These are phyloP conservation scores for Eurosta solidaginis DNA, from an alignment of 1,140 invertebrate genomes.

Conservation along the genomic window DNA sequence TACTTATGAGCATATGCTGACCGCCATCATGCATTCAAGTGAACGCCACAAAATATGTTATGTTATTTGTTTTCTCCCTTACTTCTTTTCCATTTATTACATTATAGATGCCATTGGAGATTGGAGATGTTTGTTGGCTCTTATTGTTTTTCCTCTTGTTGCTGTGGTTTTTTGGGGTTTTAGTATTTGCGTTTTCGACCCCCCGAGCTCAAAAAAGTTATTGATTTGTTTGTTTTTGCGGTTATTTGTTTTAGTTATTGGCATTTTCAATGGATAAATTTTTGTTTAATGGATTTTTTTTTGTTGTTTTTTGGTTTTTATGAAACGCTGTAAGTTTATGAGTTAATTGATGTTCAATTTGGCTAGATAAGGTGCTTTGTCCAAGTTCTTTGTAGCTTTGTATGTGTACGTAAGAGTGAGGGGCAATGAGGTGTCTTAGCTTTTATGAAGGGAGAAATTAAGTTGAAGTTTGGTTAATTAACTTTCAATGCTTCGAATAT, in stretches of 20 bases:
- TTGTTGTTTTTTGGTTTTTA: not conserved
- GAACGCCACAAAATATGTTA: constrained; percentile 22
- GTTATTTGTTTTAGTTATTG: constrained; percentile 27
- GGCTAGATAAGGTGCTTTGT: not conserved
- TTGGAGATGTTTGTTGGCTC: not conserved
- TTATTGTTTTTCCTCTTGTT: constrained; percentile 3
- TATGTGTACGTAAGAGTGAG: not conserved
- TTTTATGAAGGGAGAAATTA: constrained; percentile 19
- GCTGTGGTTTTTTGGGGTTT: not conserved
- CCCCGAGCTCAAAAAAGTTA: not conserved
- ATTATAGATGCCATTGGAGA: constrained; percentile 9
- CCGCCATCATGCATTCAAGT: constrained; percentile 4
- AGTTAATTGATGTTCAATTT: constrained; percentile 27
- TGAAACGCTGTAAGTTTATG: constrained; percentile 4
- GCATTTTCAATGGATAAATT: constrained; percentile 17
- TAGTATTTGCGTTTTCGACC: not conserved
- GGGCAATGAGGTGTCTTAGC: not conserved
- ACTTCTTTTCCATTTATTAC: not conserved
- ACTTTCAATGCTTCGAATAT: not conserved
- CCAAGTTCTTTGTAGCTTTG: not conserved
- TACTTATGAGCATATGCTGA: constrained; percentile 17
- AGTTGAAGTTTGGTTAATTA: constrained; percentile 26
- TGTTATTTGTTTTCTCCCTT: not conserved
- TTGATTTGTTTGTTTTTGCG: constrained; percentile 20
- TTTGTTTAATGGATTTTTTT: constrained; percentile 21